Evolutionary conservation across 37 sponge, comb jelly and placozoan species (phyloP).

Genomic region (Cliona cf. orientalis): DNA sequence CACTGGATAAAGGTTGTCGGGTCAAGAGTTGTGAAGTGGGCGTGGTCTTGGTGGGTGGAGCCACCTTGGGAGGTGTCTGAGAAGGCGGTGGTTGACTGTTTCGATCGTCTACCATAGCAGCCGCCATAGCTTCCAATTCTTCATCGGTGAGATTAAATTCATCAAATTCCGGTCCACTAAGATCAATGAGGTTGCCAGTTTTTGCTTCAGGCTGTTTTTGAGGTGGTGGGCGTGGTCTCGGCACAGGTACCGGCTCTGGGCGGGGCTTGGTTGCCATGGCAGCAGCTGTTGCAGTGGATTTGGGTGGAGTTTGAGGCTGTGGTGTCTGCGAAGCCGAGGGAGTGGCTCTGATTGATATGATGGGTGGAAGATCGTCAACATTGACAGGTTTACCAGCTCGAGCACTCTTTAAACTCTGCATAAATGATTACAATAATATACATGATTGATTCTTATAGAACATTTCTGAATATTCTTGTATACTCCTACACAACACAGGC

Average conservation of each 20-base stretch:
- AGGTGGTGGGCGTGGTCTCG: conserved; percentile 12
- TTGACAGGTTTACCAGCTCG: conserved; percentile 38
- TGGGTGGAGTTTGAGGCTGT: conserved; percentile 7
- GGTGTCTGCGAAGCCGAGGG: conserved; percentile 6
- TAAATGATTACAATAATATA: not conserved
- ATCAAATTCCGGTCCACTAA: conserved; percentile 62
- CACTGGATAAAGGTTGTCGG: not conserved
- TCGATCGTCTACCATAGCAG: conserved; percentile 40
- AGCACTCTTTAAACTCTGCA: conserved; percentile 28
- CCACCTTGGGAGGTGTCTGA: not conserved
- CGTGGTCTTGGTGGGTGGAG: not conserved
- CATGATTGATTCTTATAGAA: not conserved
- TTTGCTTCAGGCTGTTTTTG: not conserved
- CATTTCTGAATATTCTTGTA: not conserved
- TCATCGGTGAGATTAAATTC: conserved; percentile 69
- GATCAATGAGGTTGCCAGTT: conserved; percentile 40
- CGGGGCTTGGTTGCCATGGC: not conserved
- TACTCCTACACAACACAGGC: too few species aligned
- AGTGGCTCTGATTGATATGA: not conserved
- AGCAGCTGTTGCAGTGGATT: not conserved
- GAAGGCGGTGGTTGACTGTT: not conserved
- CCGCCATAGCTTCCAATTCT: conserved; percentile 57
- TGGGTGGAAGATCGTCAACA: conserved; percentile 43
- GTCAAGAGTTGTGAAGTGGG: not conserved
- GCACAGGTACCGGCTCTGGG: not conserved